Conservation (phyloP, 2,113 vertebrate genomes). For the Paramormyrops kingsleyae region DNA sequence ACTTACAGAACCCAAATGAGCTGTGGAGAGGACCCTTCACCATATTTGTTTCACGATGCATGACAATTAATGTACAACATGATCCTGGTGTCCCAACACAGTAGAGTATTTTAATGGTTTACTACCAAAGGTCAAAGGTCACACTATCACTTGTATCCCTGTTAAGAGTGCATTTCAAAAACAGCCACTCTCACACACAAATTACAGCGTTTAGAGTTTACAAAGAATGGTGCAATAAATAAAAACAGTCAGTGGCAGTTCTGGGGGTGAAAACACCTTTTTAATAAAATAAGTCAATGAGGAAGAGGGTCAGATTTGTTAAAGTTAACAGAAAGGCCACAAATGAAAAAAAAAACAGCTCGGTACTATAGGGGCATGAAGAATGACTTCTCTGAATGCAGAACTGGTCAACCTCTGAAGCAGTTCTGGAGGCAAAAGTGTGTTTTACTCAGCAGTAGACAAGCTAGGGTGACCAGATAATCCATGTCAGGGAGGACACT, state of each 20-base stretch:
- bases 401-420: neutral
- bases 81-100: neutral
- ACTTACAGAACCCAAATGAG: neutral
- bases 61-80: neutral
- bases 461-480: neutral
- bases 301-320: neutral
- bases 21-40: neutral
- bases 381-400: neutral
- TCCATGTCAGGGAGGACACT: no score
- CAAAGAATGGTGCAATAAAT: neutral
- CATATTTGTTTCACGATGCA: neutral
- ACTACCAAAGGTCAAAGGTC: neutral
- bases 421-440: neutral
- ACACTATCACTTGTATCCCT: neutral
- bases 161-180: neutral
- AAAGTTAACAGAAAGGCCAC: neutral
- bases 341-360: neutral
- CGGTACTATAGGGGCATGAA: neutral
- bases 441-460: neutral
- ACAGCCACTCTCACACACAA: neutral
- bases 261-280: neutral
- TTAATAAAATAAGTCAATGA: neutral
- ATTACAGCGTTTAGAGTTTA: neutral
- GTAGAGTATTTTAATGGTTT: neutral
- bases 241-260: neutral